Evolutionary conservation across 2,113 vertebrate species (phyloP), one percentile per base, ranked within the genome.

Genomic region (Ciconia boyciana): DNA sequence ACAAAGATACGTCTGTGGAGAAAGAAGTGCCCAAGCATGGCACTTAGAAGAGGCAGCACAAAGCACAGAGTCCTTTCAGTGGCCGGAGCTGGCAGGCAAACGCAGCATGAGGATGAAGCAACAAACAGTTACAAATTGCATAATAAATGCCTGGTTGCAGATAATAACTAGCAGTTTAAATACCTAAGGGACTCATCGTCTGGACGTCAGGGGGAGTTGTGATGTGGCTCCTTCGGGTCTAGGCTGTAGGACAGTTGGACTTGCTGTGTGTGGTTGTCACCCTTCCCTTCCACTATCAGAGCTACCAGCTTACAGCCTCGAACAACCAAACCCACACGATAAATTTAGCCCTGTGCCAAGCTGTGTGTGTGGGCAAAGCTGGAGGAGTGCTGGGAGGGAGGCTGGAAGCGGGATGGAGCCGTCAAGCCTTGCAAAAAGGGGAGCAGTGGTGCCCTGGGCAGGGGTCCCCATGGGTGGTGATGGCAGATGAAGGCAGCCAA

Each of bases 311-410:
- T 32, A 20, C n/a, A 79, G 44, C 58, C 57, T 83, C 12, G 0
- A 51, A 4, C 25, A 55, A n/a, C 55, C 69, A 69, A 83, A 84
- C 32, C 29, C 65, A 7, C 0, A 0, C 0, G 7, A 31, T 16
- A 68, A 88, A 57, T 72, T 28, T 4, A 84, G 48, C 57, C 74
- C 74, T 3, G 41, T 2, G 5, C 48, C 52, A 65, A 77, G 26
- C 54, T 70, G 6, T 14, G 76, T 1, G 1, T 3, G 58, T 16
- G 68, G 86, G 44, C 8, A 39, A 83, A 78, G 82, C 74, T 68
- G 31, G 55, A 83, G 39, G 20, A 46, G 57, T 2, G n/a, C 49
- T 60, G 68, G 52, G 68, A 77, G n/a, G 16, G 36, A 41, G 34
- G 5, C 3, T 46, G 39, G 57, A 36, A 52, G 32, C 0, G 4